Evolutionary conservation across 2,113 vertebrate species (phyloP).

Genomic region (Mesoclemmys tuberculata): DNA sequence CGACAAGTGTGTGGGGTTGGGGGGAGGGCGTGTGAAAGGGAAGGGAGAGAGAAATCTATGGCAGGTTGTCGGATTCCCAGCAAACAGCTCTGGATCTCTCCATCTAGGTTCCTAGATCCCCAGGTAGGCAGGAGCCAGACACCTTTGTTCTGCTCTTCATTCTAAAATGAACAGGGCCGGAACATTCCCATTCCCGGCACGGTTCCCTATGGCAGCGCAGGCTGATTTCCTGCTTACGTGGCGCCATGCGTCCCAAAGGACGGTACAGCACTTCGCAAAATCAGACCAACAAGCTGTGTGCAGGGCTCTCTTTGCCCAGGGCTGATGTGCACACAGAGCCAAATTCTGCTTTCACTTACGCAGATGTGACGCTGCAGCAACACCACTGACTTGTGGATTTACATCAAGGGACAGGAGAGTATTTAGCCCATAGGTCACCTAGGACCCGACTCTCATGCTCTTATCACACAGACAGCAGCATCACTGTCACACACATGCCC

Average conservation of each 20-base stretch:
- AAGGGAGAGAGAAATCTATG: neutral
- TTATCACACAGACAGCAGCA: neutral
- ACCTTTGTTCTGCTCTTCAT: neutral
- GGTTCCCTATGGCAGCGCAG: neutral
- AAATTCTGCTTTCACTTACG: neutral
- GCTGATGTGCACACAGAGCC: neutral
- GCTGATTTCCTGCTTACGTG: neutral
- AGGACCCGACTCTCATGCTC: neutral
- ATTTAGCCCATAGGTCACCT: neutral
- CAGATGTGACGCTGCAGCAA: neutral
- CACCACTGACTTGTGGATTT: neutral
- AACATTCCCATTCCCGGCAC: neutral
- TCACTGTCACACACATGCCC: neutral
- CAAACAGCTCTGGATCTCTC: neutral
- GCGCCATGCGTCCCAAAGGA: neutral
- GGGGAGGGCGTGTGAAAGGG: rapidly evolving
- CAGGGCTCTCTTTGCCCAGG: neutral
- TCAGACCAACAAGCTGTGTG: neutral
- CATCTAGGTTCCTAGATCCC: neutral
- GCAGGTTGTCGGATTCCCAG: neutral
- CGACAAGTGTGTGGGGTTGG: rapidly evolving
- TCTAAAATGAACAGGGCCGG: neutral
- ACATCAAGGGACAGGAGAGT: neutral
- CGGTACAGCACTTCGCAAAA: neutral
- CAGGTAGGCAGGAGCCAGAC: rapidly evolving